Evolutionary conservation across 2,113 vertebrate species (phyloP).

Genomic region (Otolemur garnettii): DNA sequence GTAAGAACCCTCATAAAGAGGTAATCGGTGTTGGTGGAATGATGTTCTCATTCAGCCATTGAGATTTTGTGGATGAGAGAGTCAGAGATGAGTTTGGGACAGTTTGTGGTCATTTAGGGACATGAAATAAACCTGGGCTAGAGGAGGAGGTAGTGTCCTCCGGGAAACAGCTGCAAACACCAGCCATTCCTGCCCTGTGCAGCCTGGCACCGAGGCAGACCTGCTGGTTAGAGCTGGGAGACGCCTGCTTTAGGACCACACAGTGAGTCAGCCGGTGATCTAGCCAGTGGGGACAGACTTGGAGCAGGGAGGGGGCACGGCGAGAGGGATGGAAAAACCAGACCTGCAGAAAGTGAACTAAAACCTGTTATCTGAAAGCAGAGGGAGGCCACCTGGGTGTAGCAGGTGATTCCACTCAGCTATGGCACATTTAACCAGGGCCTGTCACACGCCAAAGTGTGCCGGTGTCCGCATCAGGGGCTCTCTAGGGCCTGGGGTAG

Average conservation of each 20-base stretch:
- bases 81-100: neutral
- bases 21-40: neutral
- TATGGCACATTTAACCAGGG: neutral
- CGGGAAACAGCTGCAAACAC: neutral
- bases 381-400: neutral
- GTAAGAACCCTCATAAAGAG: neutral
- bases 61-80: neutral
- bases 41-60: neutral
- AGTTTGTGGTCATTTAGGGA: neutral
- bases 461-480: neutral
- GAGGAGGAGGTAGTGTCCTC: neutral
- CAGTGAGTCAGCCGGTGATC: neutral
- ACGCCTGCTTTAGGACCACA: neutral
- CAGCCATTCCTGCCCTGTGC: neutral
- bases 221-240: neutral
- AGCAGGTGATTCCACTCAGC: neutral
- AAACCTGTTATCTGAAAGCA: neutral
- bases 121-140: neutral
- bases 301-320: accelerated
- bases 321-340: accelerated
- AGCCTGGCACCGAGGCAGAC: neutral
- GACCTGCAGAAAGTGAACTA: neutral
- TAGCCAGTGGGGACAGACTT: accelerated
- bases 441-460: neutral
- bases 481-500: neutral